Base-by-base conservation (phyloP, 2,888 invertebrate genomes). In the Eupithecia insigniata region DNA sequence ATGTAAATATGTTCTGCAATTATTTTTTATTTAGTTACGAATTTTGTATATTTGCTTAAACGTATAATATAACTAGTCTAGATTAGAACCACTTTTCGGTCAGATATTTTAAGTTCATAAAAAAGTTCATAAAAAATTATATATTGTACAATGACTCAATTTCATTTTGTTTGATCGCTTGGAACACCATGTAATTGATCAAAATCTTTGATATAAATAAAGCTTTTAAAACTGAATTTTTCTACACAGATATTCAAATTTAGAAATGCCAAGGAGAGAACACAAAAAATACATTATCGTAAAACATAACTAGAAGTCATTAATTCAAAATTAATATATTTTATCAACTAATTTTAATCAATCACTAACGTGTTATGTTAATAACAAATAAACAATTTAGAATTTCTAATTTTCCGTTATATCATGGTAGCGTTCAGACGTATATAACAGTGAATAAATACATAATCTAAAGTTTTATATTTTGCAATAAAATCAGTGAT, bases 401-500 rank as follows among this genome's bases (percentile, higher is more conserved):
- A 51, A 51, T 22, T 51, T 51, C 22, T 51, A 8, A 22, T n/a
- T 51, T 51, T 10, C 22, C 51, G 51, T 51, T 51, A 46, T 46
- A 46, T 46, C n/a, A 8, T 46, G 28, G 28, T 12, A 58, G 43
- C 28, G 61, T 39, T 43, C 62, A 62, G 46, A 62, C 62, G 62
- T 69, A n/a, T 46, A 39, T n/a, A n/a, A n/a, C 39, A 39, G 34
- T 26, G 5, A 30, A 60, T 32, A 8, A 58, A 28, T 28, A 16
- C 18, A 58, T 22, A 34, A 43, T 43, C 43, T 36, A 36, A 34
- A 43, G 43, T 65, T 67, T 66, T 58, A 68, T 55, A 74, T 74
- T 74, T 71, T 71, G 74, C 71, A 74, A 74, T 71, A 74, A 71
- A 69, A 36, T 69, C 71, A 67, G 62, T 67, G 66, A 60, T 60